Conservation (phyloP, 2,113 vertebrate species). For the Pollimyrus isidori region DNA sequence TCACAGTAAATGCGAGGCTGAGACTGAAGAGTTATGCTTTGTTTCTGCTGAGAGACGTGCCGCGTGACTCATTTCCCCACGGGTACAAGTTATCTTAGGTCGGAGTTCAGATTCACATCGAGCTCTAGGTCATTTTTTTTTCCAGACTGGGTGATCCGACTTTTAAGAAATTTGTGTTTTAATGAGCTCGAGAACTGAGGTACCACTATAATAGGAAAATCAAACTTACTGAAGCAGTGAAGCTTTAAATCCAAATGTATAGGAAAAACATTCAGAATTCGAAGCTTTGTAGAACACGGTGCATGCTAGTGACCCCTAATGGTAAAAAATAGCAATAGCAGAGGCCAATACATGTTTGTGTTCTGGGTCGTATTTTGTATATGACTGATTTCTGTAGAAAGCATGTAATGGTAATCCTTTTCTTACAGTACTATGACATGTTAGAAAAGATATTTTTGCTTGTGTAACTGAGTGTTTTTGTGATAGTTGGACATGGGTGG, state of each 20-base stretch:
- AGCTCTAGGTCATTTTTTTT: too few relatives aligned
- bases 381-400: neutral
- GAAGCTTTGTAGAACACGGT: neutral
- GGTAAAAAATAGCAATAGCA: neutral
- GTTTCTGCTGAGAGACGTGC: too few relatives aligned
- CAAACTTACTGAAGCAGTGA: neutral
- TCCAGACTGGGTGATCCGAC: too few relatives aligned
- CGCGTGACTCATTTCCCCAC: too few relatives aligned
- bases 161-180: too few relatives aligned
- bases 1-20: too few relatives aligned
- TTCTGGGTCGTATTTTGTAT: neutral
- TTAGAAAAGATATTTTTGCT: neutral
- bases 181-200: too few relatives aligned
- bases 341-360: neutral
- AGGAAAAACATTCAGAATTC: neutral
- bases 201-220: neutral
- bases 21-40: too few relatives aligned
- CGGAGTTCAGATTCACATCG: too few relatives aligned
- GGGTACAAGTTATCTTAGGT: too few relatives aligned
- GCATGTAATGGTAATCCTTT: neutral
- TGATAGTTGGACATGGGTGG: neutral
- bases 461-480: neutral
- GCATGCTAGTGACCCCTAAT: neutral
- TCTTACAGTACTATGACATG: neutral
- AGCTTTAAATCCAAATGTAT: neutral